These are phyloP conservation scores for Anniella stebbinsi DNA, from an alignment of 2,797 vertebrate species.

Conservation along the genomic window DNA sequence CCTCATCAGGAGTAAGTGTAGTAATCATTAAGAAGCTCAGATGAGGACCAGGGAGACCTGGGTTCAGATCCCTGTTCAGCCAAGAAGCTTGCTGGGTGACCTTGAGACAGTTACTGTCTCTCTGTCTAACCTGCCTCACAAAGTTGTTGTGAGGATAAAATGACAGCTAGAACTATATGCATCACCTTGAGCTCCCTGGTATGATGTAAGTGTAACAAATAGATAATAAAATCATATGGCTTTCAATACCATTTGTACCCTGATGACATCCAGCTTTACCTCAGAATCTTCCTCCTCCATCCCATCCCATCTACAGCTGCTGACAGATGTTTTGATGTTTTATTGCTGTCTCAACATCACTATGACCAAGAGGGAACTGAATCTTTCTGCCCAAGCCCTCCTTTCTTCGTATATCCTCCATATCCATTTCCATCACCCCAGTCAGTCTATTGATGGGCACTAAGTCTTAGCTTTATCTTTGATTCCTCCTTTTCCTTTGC, in stretches of 20 bases:
- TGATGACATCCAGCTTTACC: not conserved
- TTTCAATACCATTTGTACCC: not conserved
- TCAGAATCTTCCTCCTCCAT: not conserved
- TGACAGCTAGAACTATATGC: no score
- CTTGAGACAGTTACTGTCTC: no score
- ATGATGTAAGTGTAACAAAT: not conserved
- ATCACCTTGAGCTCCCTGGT: not conserved
- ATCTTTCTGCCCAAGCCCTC: not conserved
- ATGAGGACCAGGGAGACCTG: not conserved
- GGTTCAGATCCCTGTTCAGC: not conserved
- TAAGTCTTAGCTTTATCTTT: not conserved
- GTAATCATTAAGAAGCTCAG: not conserved
- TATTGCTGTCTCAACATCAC: not conserved
- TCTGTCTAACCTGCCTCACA: not conserved
- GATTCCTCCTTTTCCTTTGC: not conserved
- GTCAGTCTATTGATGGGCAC: not conserved
- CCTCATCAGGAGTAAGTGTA: not conserved
- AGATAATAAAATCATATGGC: not conserved
- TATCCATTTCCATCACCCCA: not conserved
- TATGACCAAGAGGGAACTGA: not conserved
- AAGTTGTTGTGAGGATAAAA: not conserved
- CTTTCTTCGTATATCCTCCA: not conserved
- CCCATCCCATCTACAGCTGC: not conserved
- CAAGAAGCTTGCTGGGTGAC: not conserved
- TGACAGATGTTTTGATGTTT: not conserved